Conservation (phyloP, 2,888 invertebrate species). For the Cacoxenus indagator region DNA sequence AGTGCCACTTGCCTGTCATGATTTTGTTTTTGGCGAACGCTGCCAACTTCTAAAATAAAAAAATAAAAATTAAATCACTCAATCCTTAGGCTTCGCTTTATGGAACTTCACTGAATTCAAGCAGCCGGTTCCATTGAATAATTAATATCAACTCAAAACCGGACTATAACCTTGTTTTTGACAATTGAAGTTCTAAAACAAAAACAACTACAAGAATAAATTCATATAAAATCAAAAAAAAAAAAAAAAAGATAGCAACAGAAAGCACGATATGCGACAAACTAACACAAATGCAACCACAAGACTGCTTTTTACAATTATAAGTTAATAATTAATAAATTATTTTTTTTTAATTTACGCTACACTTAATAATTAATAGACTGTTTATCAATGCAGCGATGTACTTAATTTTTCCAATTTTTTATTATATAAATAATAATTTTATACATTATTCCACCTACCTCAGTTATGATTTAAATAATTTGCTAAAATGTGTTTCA, state of each 20-base stretch:
- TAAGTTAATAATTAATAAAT: slow-evolving; percentile 28
- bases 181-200: too few species aligned
- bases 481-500: slow-evolving; percentile 12
- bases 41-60: too few species aligned
- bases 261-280: slow-evolving; percentile 38
- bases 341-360: slow-evolving; percentile 29
- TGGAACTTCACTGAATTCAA: too few species aligned
- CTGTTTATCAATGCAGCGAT: slow-evolving; percentile 21
- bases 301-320: slow-evolving; percentile 65
- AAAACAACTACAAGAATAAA: too few species aligned
- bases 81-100: too few species aligned
- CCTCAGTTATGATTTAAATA: slow-evolving; percentile 40
- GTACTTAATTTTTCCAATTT: slow-evolving; percentile 25
- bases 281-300: slow-evolving; percentile 69
- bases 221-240: slow-evolving; percentile 42
- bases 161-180: too few species aligned
- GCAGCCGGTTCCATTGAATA: too few species aligned
- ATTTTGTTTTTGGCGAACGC: too few species aligned
- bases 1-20: too few species aligned
- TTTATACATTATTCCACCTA: slow-evolving; percentile 41
- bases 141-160: too few species aligned
- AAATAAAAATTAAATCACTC: too few species aligned
- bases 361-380: slow-evolving; percentile 24
- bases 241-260: not conserved
- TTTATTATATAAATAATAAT: slow-evolving; percentile 22